Evolutionary conservation across 2,113 vertebrate species (phyloP).

Genomic region (Isichthys henryi): DNA sequence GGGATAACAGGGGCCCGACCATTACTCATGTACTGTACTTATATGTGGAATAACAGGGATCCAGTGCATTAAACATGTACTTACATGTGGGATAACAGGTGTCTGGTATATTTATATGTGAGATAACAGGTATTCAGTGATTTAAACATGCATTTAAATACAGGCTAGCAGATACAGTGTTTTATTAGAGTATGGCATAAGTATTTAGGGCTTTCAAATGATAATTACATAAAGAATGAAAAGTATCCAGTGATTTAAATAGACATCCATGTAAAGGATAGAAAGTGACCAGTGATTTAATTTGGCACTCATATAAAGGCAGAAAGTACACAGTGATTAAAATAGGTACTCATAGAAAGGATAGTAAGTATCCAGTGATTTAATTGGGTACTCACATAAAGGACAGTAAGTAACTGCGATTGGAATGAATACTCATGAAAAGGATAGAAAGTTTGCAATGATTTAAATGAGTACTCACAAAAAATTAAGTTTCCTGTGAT

Average conservation of each 20-base stretch:
- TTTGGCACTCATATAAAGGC: not conserved
- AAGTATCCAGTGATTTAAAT: not conserved
- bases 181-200: not conserved
- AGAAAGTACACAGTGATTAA: not conserved
- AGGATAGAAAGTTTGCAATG: not conserved
- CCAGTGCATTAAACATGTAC: not conserved
- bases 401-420: not conserved
- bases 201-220: not conserved
- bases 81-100: too few relatives aligned
- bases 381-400: not conserved
- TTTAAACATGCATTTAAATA: not conserved
- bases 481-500: not conserved
- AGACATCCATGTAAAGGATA: not conserved
- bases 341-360: not conserved
- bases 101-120: not conserved
- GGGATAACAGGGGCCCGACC: not conserved
- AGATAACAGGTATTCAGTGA: not conserved
- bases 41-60: not conserved
- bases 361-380: not conserved
- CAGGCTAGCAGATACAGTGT: not conserved
- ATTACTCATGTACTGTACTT: not conserved
- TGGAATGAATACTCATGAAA: not conserved
- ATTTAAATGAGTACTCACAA: not conserved
- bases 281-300: not conserved
- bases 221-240: not conserved